Evolutionary conservation across 2,888 invertebrate species (phyloP).

Genomic region (Caenorhabditis auriculariae): DNA sequence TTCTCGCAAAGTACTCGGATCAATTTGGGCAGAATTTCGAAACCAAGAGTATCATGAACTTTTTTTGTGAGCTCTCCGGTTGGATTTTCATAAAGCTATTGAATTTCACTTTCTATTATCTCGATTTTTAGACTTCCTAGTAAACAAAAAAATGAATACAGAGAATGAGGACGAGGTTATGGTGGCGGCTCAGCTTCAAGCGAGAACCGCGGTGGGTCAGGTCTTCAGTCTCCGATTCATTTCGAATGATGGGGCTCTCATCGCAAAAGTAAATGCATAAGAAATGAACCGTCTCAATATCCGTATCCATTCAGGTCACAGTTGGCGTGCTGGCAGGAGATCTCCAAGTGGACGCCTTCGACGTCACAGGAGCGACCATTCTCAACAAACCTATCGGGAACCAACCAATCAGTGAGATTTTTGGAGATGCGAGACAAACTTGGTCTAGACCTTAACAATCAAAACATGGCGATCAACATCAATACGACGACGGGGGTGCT

Average conservation of each 20-base stretch:
- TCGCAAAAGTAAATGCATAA: constrained; percentile 11
- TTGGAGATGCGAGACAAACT: neutral
- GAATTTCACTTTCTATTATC: too few relatives aligned
- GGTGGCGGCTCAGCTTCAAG: constrained; percentile 19
- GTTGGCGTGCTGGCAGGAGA: constrained; percentile 14
- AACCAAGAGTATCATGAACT: too few relatives aligned
- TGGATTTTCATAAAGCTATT: too few relatives aligned
- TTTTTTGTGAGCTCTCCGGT: too few relatives aligned
- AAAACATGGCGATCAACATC: constrained; percentile 4
- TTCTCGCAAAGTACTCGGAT: too few relatives aligned
- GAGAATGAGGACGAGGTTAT: constrained; percentile 20
- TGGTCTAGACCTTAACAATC: constrained; percentile 6
- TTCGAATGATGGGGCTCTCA: constrained; percentile 17
- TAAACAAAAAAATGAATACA: too few relatives aligned
- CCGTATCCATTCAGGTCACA: constrained; percentile 9
- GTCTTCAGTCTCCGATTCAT: constrained; percentile 27
- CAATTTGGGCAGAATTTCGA: too few relatives aligned
- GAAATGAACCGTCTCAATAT: neutral
- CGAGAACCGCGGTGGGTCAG: constrained; percentile 23
- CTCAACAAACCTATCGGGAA: constrained; percentile 30
- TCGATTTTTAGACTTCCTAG: too few relatives aligned
- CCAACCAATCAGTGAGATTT: constrained; percentile 26
- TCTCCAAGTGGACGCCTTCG: constrained; percentile 22
- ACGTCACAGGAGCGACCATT: constrained; percentile 7
- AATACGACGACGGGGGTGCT: too few relatives aligned